phyloP scores from a whole-genome alignment of 2,888 invertebrate genomes.

The Geotrupes spiniger region DNA sequence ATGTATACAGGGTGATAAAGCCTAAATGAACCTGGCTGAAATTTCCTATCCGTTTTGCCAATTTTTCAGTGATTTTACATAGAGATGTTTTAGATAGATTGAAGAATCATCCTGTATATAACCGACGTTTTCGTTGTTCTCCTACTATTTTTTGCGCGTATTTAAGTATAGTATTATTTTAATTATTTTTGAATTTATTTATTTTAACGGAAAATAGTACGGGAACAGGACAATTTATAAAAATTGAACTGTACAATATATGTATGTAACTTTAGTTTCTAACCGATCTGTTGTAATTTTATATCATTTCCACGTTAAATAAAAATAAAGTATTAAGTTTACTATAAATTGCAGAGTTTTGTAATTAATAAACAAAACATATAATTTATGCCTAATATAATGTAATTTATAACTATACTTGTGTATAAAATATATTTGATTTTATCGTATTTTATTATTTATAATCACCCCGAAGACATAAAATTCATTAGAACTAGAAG shows the following conservation, averaged over 20 bases:
- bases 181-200: constrained; percentile 13
- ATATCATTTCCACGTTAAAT: constrained; percentile 8
- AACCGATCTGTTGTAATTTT: constrained; percentile 16
- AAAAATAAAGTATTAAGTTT: constrained; percentile 7
- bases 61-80: constrained; percentile 14
- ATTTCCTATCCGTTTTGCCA: constrained; percentile 12
- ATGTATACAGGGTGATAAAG: constrained; percentile 26
- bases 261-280: constrained; percentile 7
- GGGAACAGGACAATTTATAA: constrained; percentile 1
- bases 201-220: constrained; percentile 9
- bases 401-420: constrained; percentile 49
- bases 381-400: constrained; percentile 45
- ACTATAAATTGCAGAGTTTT: constrained; percentile 29
- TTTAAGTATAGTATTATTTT: constrained; percentile 9
- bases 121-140: constrained; percentile 8
- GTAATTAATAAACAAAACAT: constrained; percentile 33
- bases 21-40: neutral
- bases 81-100: no score
- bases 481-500: no score
- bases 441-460: constrained; percentile 39
- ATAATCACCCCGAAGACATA: neutral
- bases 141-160: constrained; percentile 7
- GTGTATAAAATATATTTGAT: constrained; percentile 50
- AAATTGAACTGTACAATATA: constrained; percentile 2
- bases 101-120: constrained; percentile 22